Base-by-base conservation (phyloP, 2,797 vertebrate species). In the Cryptoprocta ferox region DNA sequence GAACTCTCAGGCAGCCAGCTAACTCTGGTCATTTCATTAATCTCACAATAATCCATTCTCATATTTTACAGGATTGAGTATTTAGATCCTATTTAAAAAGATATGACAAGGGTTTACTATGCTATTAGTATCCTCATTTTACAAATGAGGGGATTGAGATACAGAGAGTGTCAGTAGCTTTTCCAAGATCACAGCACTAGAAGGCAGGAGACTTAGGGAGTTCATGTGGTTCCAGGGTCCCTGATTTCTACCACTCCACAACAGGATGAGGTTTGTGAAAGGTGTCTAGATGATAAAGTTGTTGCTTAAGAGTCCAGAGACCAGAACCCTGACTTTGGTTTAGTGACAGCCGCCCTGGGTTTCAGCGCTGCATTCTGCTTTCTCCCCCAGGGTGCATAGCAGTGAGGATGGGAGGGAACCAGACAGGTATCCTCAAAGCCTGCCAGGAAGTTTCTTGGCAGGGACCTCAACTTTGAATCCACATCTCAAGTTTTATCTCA, bases 401-500 rank as follows among this genome's bases (percentile, higher is more conserved):
- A 8, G 21, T 6, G 5, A 42, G 7, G 4, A n/a, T 35, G 16
- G 45, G 61, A 24, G 26, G 70, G 39, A 83, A n/a, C 19, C 26
- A 79, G 45, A 24, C 10, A 6, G 8, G 7, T 37, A 9, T 50
- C 3, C 14, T 63, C 1, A n/a, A 26, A 92, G 6, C 53, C 28
- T 90, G 2, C 8, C 30, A 13, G 32, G 66, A 32, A 63, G 10
- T 13, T 61, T 12, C 18, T 76, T 66, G 6, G 56, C 19, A 28
- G 26, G 30, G 53, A 19, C 5, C 35, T 87, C 26, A 8, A 59
- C 8, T 83, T 91, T 68, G 26, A 94, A 70, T 82, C 94, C 65
- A 42, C 21, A 48, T 89, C 92, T 92, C 76, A 80, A 16, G 28
- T 70, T 81, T 78, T 95, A 80, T 90, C 24, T 94, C 53, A 88